These are phyloP conservation scores for Hyposmocoma kahamanoa DNA, from an alignment of 1,140 invertebrate genomes.

Conservation along the genomic window DNA sequence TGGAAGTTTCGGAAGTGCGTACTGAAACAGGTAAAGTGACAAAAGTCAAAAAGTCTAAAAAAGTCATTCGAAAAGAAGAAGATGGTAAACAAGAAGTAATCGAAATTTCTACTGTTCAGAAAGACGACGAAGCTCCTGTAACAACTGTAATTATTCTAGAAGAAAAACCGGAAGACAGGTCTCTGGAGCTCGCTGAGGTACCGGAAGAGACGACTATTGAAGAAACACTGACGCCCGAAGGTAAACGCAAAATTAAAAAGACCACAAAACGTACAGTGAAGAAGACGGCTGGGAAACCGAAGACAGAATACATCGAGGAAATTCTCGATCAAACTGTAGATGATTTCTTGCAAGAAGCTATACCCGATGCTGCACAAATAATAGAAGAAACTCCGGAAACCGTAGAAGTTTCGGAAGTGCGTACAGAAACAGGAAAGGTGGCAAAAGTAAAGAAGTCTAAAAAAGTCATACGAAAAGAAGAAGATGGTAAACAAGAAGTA, in stretches of 20 bases:
- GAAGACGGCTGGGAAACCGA: constrained; percentile 27
- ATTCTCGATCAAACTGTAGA: too few species aligned
- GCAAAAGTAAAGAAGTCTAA: constrained; percentile 61
- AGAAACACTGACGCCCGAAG: constrained; percentile 24
- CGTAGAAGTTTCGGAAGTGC: constrained; percentile 37
- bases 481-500: constrained; percentile 42
- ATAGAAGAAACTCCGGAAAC: constrained; percentile 13
- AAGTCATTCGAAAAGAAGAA: constrained; percentile 46
- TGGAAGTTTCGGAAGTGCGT: too few species aligned
- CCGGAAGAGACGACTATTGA: constrained; percentile 23
- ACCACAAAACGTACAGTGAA: constrained; percentile 32
- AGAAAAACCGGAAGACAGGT: constrained; percentile 5
- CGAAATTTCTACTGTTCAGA: constrained; percentile 67
- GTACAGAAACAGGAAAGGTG: constrained; percentile 35
- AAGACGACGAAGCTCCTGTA: constrained; percentile 56
- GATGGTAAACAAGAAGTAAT: constrained; percentile 58
- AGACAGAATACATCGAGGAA: too few species aligned
- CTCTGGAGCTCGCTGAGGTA: constrained; percentile 27
- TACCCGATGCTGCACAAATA: constrained; percentile 7
- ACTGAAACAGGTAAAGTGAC: too few species aligned
- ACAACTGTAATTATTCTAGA: constrained; percentile 31
- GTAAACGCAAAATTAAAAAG: constrained; percentile 29
- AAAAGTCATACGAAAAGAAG: constrained; percentile 48
- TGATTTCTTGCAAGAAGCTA: not conserved
- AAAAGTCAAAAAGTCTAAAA: constrained; percentile 43